Conservation (phyloP, 2,113 vertebrate species). For the Eira barbara region DNA sequence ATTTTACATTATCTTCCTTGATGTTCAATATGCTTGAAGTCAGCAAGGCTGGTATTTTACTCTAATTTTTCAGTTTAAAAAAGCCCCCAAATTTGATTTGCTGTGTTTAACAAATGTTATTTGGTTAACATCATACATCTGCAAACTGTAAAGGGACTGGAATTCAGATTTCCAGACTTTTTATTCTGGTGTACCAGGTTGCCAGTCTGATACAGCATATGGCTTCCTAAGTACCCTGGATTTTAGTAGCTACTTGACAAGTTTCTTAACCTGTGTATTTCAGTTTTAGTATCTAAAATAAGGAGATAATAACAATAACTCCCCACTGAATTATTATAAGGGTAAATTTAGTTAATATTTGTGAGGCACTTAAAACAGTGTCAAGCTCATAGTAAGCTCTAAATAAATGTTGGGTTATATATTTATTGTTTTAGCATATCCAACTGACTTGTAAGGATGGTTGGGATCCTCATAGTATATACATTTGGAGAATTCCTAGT, state of each 20-base stretch:
- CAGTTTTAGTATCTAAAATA: conserved; percentile 2
- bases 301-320: neutral
- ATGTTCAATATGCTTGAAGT: neutral
- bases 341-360: neutral
- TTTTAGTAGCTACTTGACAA: neutral
- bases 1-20: neutral
- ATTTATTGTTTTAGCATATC: neutral
- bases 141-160: neutral
- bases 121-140: neutral
- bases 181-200: neutral
- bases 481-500: neutral
- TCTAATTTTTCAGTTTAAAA: neutral
- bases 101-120: neutral
- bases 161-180: neutral
- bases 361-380: neutral
- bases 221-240: neutral
- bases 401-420: neutral
- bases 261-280: neutral
- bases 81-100: neutral
- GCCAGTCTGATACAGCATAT: neutral
- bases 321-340: neutral
- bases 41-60: neutral
- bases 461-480: neutral
- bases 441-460: neutral
- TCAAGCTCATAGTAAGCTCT: neutral